Percentiles rank a stretch among this genome's conserved stretches.
Evolutionary conservation across 2,888 invertebrate genomes (phyloP).

Genomic region (Leptopilina syphax): DNA sequence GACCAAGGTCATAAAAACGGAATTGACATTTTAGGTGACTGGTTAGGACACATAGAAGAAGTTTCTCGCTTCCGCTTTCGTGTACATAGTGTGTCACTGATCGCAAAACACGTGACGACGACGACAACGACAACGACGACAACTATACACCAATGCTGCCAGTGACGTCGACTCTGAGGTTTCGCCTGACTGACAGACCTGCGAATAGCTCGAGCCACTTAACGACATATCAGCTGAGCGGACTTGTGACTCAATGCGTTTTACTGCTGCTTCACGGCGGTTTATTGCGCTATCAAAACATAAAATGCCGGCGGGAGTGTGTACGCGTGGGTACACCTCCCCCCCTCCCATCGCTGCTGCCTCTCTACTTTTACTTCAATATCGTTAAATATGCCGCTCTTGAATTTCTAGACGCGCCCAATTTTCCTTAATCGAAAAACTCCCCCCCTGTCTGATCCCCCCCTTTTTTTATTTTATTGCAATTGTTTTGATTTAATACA

Average conservation of each 20-base stretch:
- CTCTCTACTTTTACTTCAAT: slow-evolving; percentile 54
- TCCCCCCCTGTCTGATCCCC: background rate
- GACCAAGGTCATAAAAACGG: slow-evolving; percentile 30
- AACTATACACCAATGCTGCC: background rate
- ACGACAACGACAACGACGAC: too few species aligned
- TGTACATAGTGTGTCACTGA: slow-evolving; percentile 38
- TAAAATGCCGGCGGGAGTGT: slow-evolving; percentile 74
- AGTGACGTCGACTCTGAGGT: slow-evolving; percentile 57
- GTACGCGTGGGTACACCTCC: slow-evolving; percentile 73
- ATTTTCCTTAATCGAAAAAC: slow-evolving; percentile 12
- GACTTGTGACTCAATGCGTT: slow-evolving; percentile 77
- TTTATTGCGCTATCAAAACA: slow-evolving; percentile 77
- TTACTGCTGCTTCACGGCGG: slow-evolving; percentile 76
- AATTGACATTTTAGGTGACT: slow-evolving; percentile 35
- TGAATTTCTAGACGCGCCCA: slow-evolving; percentile 51
- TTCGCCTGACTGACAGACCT: slow-evolving; percentile 63
- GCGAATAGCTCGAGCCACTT: slow-evolving; percentile 70
- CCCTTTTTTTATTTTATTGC: too few species aligned
- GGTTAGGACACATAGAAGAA: background rate
- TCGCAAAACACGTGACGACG: slow-evolving; percentile 58
- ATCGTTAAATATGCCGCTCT: slow-evolving; percentile 43
- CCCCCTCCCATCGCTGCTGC: slow-evolving; percentile 44
- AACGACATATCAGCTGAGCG: slow-evolving; percentile 74
- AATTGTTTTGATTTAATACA: too few species aligned
- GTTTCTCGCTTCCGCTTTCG: slow-evolving; percentile 41